Conservation (phyloP, 2,113 vertebrate species). For the Pomatorhinus ruficollis region DNA sequence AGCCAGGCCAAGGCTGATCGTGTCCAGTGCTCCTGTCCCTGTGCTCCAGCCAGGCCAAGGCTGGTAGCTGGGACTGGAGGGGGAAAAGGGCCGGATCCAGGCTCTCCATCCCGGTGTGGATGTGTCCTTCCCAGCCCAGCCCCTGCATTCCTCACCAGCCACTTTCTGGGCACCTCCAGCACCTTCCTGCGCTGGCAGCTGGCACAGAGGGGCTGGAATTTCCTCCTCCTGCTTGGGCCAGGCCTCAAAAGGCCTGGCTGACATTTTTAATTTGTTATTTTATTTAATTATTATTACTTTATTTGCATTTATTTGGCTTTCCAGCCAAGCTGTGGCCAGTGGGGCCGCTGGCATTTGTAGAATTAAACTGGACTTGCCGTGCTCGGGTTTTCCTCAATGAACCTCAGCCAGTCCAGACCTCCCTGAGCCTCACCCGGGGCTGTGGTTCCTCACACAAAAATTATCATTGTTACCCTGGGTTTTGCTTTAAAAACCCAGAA, state of each 20-base stretch:
- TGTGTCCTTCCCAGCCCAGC: neutral
- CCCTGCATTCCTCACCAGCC: neutral
- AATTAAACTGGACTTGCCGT: neutral
- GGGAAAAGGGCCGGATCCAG: rapidly evolving
- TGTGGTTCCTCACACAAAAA: neutral
- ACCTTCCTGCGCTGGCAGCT: neutral
- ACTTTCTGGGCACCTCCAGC: neutral
- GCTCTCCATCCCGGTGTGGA: rapidly evolving
- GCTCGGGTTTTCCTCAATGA: rapidly evolving
- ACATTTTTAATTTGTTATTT: neutral
- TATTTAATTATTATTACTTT: neutral
- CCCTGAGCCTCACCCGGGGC: neutral
- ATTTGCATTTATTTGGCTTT: neutral
- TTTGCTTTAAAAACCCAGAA: neutral
- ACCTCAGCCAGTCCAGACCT: neutral
- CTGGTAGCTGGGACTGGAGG: neutral
- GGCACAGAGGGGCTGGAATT: neutral
- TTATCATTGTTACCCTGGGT: neutral
- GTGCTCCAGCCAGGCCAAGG: neutral
- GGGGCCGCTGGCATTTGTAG: rapidly evolving
- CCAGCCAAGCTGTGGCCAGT: neutral
- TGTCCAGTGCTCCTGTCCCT: rapidly evolving
- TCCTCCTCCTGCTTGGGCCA: neutral
- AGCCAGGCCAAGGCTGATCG: neutral
- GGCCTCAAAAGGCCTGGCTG: neutral